Evolutionary conservation across 2,797 vertebrate genomes (phyloP).

Genomic region (Neoniphon sammara): DNA sequence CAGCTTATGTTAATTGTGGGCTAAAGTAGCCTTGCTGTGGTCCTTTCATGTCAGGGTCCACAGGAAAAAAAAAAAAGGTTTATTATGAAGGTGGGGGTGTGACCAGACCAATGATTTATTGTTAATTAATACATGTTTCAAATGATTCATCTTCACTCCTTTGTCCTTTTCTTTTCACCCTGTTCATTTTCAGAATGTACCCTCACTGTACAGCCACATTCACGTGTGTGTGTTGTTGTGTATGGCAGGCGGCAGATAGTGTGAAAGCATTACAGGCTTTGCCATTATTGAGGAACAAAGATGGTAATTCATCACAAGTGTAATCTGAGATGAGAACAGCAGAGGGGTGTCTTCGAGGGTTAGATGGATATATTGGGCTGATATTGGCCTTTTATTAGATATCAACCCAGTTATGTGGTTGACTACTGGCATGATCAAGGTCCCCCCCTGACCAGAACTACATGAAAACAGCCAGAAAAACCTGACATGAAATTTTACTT

Average conservation of each 20-base stretch:
- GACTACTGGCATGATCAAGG: not conserved
- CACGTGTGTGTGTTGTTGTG: constrained; percentile 16
- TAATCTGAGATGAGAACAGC: constrained; percentile 51
- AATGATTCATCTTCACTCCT: constrained; percentile 46
- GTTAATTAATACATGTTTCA: constrained; percentile 52
- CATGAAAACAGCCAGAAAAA: not conserved
- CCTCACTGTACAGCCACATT: not conserved
- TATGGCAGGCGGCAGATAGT: constrained; percentile 7
- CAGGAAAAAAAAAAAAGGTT: constrained; percentile 4
- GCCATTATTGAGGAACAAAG: constrained; percentile 49
- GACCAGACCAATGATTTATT: constrained; percentile 61
- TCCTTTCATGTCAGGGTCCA: constrained; percentile 37
- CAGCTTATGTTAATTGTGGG: constrained; percentile 72
- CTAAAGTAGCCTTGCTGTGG: constrained; percentile 52
- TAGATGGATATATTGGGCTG: constrained; percentile 12
- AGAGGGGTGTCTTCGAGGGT: constrained; percentile 33
- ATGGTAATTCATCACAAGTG: constrained; percentile 61
- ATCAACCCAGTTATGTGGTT: constrained; percentile 18
- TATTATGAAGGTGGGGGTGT: constrained; percentile 27
- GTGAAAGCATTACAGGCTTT: constrained; percentile 47
- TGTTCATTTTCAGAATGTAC: constrained; percentile 11
- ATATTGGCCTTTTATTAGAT: constrained; percentile 32
- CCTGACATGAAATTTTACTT: constrained; percentile 4
- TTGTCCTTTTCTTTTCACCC: constrained; percentile 8
- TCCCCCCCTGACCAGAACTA: constrained; percentile 9